A percentile compares a stretch with the other conserved stretches of the same genome.
These are phyloP conservation scores for Microctenopoma lineatum DNA, from an alignment of 2,797 vertebrate species.

Conservation along the genomic window DNA sequence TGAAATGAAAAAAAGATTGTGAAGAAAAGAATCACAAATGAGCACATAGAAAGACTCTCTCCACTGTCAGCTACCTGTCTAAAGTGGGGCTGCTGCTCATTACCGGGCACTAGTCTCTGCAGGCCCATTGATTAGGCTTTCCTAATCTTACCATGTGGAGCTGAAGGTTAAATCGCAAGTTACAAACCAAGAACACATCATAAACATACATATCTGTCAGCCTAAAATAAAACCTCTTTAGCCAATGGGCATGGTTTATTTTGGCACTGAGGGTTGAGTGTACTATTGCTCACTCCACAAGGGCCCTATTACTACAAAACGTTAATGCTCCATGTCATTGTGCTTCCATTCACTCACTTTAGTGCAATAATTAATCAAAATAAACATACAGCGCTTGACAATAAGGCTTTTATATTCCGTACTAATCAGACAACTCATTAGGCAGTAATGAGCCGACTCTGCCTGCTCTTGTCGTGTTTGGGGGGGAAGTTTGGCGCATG, in stretches of 20 bases:
- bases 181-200: neutral
- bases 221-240: conserved; percentile 13
- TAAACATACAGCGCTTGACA: conserved; percentile 80
- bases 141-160: neutral
- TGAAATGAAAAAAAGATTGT: neutral
- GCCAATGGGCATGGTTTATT: conserved; percentile 15
- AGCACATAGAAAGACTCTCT: neutral
- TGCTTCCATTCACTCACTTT: conserved; percentile 76
- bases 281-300: conserved; percentile 44
- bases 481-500: conserved; percentile 66
- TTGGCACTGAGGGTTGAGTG: conserved; percentile 25
- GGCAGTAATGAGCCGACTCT: conserved; percentile 80
- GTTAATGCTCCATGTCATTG: conserved; percentile 69
- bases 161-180: conserved; percentile 11
- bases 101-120: conserved; percentile 18
- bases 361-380: conserved; percentile 84
- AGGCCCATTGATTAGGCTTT: neutral
- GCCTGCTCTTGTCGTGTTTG: conserved; percentile 76
- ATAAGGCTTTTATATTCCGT: conserved; percentile 80
- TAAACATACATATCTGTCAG: conserved; percentile 8
- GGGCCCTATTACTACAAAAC: conserved; percentile 62
- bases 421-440: conserved; percentile 86
- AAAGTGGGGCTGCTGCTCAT: conserved; percentile 11
- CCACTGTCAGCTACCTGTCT: conserved; percentile 27
- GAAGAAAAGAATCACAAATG: conserved; percentile 14